Evolutionary conservation across 2,888 invertebrate species (phyloP).

Genomic region (Polyploca ridens): DNA sequence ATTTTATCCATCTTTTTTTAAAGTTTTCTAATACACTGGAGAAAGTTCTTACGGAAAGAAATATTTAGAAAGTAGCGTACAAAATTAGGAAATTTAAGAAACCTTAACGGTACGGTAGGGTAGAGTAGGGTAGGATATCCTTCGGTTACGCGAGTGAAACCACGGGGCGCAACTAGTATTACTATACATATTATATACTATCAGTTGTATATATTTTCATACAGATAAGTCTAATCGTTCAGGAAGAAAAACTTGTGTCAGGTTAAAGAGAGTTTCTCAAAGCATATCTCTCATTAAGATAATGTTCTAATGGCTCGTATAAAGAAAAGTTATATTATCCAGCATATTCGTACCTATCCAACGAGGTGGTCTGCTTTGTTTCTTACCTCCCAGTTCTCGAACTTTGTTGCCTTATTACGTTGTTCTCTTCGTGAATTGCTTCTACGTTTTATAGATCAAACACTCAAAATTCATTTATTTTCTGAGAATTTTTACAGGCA

Average conservation of each 20-base stretch:
- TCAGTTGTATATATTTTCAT: neutral
- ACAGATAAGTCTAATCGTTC: neutral
- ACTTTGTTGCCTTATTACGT: constrained; percentile 64
- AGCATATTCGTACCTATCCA: constrained; percentile 58
- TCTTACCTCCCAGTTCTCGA: constrained; percentile 45
- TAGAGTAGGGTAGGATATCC: too few relatives aligned
- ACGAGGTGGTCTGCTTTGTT: constrained; percentile 67
- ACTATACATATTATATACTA: neutral
- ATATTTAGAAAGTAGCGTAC: too few relatives aligned
- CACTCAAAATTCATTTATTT: constrained; percentile 4
- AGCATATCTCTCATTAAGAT: constrained; percentile 35
- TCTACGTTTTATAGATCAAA: constrained; percentile 52
- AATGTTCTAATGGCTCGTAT: constrained; percentile 54
- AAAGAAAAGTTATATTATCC: constrained; percentile 59
- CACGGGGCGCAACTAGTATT: too few relatives aligned
- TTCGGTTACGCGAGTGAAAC: too few relatives aligned
- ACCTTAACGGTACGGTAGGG: too few relatives aligned
- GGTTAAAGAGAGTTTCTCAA: constrained; percentile 10
- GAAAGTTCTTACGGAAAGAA: too few relatives aligned
- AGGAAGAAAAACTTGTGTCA: constrained; percentile 4
- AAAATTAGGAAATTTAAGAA: too few relatives aligned
- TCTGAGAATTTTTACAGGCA: neutral
- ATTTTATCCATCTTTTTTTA: too few relatives aligned
- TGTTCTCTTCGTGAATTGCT: constrained; percentile 55
- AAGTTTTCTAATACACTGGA: too few relatives aligned